Conservation (phyloP, 2,113 vertebrate species). For the Austrofundulus limnaeus region DNA sequence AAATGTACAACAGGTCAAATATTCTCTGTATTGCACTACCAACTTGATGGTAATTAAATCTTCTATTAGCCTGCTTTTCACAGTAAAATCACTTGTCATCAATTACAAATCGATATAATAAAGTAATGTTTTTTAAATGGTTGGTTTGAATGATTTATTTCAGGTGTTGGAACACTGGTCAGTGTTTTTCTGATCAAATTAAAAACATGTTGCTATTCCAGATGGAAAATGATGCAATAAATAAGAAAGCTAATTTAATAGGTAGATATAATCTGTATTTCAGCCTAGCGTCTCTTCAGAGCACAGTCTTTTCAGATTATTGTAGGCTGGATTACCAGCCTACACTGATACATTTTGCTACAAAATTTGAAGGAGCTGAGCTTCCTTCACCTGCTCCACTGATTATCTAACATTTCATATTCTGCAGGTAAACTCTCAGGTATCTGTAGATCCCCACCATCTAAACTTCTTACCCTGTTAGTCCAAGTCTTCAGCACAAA, state of each 20-base stretch:
- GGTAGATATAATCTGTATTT: too few relatives aligned
- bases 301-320: too few relatives aligned
- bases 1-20: slow-evolving; percentile 37
- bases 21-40: slow-evolving; percentile 28
- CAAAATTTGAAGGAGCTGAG: too few relatives aligned
- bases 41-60: slow-evolving; percentile 45
- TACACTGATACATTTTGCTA: too few relatives aligned
- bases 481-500: not conserved
- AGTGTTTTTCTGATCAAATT: too few relatives aligned
- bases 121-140: slow-evolving; percentile 49
- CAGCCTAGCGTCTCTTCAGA: too few relatives aligned
- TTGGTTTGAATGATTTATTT: slow-evolving; percentile 17
- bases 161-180: too few relatives aligned
- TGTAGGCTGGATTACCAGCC: too few relatives aligned
- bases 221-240: too few relatives aligned
- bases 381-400: too few relatives aligned
- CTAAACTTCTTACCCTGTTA: not conserved
- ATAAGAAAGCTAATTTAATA: too few relatives aligned
- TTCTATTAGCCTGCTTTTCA: slow-evolving; percentile 64
- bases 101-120: slow-evolving; percentile 58
- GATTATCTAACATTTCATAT: not conserved
- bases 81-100: slow-evolving; percentile 53
- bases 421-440: not conserved
- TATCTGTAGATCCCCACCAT: not conserved
- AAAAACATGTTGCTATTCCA: too few relatives aligned